phyloP scores from a whole-genome alignment of 2,888 invertebrate species.

The Drosophila nr. perissopoda region DNA sequence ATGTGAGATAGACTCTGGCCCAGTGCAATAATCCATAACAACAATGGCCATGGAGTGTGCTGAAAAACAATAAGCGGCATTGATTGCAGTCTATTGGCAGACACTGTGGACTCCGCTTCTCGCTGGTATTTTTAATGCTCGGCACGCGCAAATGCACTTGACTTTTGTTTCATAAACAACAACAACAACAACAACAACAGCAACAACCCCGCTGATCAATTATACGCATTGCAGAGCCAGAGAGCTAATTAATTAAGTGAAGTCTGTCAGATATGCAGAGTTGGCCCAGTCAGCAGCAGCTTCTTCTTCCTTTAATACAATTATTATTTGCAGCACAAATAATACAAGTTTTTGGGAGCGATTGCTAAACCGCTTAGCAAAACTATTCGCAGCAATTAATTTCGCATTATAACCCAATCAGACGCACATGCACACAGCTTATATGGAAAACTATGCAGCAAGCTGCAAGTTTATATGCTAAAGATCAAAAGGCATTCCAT shows the following conservation, averaged over 20 bases:
- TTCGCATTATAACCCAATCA: conserved; percentile 64
- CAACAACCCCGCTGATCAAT: conserved; percentile 42
- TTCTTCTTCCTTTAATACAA: conserved; percentile 13
- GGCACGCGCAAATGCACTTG: conserved; percentile 66
- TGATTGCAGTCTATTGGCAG: conserved; percentile 58
- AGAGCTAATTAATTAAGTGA: conserved; percentile 64
- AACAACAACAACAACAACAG: conserved; percentile 7
- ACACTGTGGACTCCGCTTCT: conserved; percentile 20
- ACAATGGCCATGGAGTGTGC: conserved; percentile 55
- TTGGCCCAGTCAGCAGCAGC: background rate
- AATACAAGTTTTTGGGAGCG: conserved; percentile 37
- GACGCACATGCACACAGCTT: conserved; percentile 25
- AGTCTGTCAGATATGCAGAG: conserved; percentile 20
- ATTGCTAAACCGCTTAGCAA: conserved; percentile 54
- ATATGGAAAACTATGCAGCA: conserved; percentile 50
- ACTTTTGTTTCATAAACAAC: conserved; percentile 72
- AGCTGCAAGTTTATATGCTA: conserved; percentile 60
- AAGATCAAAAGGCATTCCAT: conserved; percentile 64
- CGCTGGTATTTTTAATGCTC: conserved; percentile 56
- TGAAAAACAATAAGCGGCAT: conserved; percentile 64
- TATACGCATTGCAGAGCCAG: conserved; percentile 47
- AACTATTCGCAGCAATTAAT: conserved; percentile 74
- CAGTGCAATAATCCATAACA: conserved; percentile 71
- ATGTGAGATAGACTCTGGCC: conserved; percentile 40
- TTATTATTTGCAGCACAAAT: conserved; percentile 28